Evolutionary conservation across 2,888 invertebrate genomes (phyloP).

Genomic region (Endomychus coccineus): DNA sequence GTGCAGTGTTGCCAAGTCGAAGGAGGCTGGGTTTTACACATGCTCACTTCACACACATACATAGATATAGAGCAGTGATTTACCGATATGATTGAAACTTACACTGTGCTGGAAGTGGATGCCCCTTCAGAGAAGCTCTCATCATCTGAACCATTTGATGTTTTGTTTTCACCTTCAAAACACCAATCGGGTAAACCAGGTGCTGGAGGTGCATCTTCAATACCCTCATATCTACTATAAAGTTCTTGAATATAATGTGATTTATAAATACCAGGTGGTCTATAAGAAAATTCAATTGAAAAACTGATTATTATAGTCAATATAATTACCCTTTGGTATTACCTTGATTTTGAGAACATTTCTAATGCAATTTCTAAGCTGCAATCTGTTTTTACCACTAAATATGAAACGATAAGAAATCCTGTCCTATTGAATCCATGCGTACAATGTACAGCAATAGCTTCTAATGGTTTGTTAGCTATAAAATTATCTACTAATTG

Average conservation of each 20-base stretch:
- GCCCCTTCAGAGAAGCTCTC: conserved; percentile 19
- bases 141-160: conserved; percentile 26
- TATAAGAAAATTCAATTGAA: conserved; percentile 29
- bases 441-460: conserved; percentile 86
- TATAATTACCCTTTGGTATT: conserved; percentile 16
- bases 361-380: conserved; percentile 76
- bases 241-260: conserved; percentile 88
- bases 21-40: no score
- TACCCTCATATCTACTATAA: conserved; percentile 70
- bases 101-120: conserved; percentile 25
- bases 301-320: conserved; percentile 1
- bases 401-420: conserved; percentile 85
- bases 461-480: conserved; percentile 67
- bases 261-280: conserved; percentile 97
- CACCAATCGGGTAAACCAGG: conserved; percentile 87
- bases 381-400: conserved; percentile 78
- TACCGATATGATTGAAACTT: background rate
- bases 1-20: no score
- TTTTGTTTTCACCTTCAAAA: conserved; percentile 47
- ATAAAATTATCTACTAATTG: conserved; percentile 72
- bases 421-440: conserved; percentile 99
- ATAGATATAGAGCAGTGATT: background rate
- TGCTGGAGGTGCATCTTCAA: conserved; percentile 61
- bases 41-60: background rate
- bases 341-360: conserved; percentile 66